Conservation (phyloP, 2,797 vertebrate species). For the Pristis pectinata region DNA sequence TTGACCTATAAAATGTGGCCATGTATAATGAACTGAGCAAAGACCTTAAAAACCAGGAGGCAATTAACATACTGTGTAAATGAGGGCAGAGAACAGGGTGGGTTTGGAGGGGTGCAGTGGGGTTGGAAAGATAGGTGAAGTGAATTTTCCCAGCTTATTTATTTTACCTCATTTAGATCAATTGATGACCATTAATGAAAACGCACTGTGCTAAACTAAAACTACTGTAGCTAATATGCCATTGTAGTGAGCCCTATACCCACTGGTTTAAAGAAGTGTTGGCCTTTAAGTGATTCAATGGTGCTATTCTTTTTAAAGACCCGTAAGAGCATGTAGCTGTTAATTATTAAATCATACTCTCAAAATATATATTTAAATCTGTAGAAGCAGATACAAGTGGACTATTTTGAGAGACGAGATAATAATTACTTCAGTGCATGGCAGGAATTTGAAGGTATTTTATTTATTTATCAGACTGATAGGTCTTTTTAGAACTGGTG, state of each 20-base stretch:
- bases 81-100: neutral
- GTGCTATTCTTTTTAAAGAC: neutral
- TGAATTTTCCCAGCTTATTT: conserved; percentile 28
- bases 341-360: conserved; percentile 21
- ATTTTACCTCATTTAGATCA: conserved; percentile 32
- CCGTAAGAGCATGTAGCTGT: conserved; percentile 5
- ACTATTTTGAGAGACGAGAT: conserved; percentile 2
- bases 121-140: neutral
- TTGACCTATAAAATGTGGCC: neutral
- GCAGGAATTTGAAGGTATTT: conserved; percentile 30
- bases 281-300: conserved; percentile 20
- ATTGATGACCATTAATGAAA: conserved; percentile 28
- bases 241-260: conserved; percentile 25
- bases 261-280: neutral
- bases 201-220: conserved; percentile 31
- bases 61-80: conserved; percentile 20
- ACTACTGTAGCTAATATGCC: conserved; percentile 29
- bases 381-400: conserved; percentile 10
- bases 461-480: conserved; percentile 34
- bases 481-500: conserved; percentile 28
- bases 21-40: conserved; percentile 12
- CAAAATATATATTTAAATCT: conserved; percentile 7
- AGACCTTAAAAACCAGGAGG: conserved; percentile 24
- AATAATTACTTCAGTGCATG: neutral
- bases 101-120: neutral